Base-by-base conservation (phyloP, 2,113 vertebrate species). In the Fregata magnificens region DNA sequence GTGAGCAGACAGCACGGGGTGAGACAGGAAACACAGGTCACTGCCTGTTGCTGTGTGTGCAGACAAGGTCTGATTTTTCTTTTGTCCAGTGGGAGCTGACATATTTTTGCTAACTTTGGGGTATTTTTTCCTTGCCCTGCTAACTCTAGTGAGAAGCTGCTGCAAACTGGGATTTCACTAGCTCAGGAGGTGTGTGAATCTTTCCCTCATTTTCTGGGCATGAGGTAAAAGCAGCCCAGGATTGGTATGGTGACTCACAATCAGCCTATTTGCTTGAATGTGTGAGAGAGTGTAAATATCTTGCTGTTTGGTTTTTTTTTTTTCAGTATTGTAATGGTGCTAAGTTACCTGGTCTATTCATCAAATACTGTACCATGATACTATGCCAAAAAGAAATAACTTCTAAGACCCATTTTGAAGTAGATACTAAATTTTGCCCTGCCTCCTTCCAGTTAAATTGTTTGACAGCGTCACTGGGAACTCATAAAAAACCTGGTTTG, bases 21-120 rank as follows among this genome's bases (percentile, higher is more conserved):
- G 94, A 92, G 49, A 58, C 84, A 95, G 96, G 93, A 96, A 96
- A 73, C 66, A 91, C 55, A 91, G 94, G 90, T 97, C 95, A 95
- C 53, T 69, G 89, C 53, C 89, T 80, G 86, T 45, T 96, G 89
- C 91, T 95, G 70, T 50, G 44, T 94, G 25, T 89, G 86, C 83
- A 95, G 77, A 82, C 91, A 87, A 95, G 58, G 44, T 71, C 83
- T 82, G 59, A 85, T 76, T 94, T 95, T 93, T 80, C 81, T 91
- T 93, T 92, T 94, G 78, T 94, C 58, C 74, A 45, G 14, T 55
- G 62, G 50, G 21, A 91, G 70, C 81, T 88, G 70, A 65, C 72
- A 93, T 2, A 5, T 87, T 94, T 95, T 95, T 97, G 70, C 86
- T 93, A 95, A 93, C 83, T 94, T 95, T 53, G 42, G 65, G 40